Evolutionary conservation across 2,797 vertebrate genomes (phyloP).

Genomic region (Falco peregrinus): DNA sequence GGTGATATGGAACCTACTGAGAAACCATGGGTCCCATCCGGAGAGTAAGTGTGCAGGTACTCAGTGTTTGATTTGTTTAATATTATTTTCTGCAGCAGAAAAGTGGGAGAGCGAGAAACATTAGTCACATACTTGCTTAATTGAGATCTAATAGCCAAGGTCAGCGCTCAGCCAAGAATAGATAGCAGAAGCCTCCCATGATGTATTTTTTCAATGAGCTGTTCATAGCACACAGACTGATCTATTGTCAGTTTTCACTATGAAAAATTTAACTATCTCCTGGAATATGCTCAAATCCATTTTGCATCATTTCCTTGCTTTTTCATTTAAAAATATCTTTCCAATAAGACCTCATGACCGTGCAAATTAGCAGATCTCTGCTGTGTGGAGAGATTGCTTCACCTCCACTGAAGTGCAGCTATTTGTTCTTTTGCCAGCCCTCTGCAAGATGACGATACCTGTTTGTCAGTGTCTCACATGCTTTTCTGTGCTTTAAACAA

Average conservation of each 20-base stretch:
- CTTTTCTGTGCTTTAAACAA: neutral
- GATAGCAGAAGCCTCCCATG: neutral
- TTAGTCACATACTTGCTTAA: slow-evolving; percentile 33
- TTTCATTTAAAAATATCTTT: slow-evolving; percentile 60
- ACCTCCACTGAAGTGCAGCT: neutral
- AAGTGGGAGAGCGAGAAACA: neutral
- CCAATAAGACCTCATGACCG: neutral
- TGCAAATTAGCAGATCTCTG: slow-evolving; percentile 19
- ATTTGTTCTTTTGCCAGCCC: slow-evolving; percentile 1
- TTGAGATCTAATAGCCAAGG: slow-evolving; percentile 50
- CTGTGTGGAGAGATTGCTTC: neutral
- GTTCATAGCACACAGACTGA: slow-evolving; percentile 35
- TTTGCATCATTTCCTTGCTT: slow-evolving; percentile 40
- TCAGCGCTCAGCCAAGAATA: slow-evolving; percentile 47
- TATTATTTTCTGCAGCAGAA: slow-evolving; percentile 24
- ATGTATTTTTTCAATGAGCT: slow-evolving; percentile 39
- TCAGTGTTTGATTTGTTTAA: neutral
- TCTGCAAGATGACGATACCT: neutral
- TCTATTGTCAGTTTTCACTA: slow-evolving; percentile 5
- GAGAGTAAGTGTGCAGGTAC: neutral
- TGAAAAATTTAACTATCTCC: slow-evolving; percentile 40
- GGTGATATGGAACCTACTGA: neutral
- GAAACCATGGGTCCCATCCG: neutral
- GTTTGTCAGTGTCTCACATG: neutral
- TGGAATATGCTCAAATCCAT: slow-evolving; percentile 33